Evolutionary conservation across 2,888 invertebrate genomes (phyloP).

Genomic region (Oeneis ivallda): DNA sequence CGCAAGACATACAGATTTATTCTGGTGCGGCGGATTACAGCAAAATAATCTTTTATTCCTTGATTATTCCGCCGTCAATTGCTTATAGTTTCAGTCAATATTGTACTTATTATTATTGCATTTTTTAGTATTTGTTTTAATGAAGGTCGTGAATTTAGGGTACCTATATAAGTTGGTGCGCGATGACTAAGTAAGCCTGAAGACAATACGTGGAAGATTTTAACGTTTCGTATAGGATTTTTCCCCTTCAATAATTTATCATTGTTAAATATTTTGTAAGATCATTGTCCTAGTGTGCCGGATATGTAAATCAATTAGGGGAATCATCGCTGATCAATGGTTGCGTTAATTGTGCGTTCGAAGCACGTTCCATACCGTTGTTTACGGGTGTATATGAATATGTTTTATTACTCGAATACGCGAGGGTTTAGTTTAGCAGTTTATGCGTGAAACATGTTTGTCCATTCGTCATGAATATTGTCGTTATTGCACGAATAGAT

Average conservation of each 20-base stretch:
- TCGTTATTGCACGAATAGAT: no score
- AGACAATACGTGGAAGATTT: neutral
- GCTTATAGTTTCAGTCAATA: no score
- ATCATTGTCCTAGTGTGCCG: constrained; percentile 51
- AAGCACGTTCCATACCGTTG: constrained; percentile 46
- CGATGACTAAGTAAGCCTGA: neutral
- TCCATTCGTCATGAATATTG: no score
- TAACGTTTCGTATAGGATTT: neutral
- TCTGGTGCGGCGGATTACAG: no score
- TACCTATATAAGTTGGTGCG: no score
- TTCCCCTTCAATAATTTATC: neutral
- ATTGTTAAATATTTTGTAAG: constrained; percentile 29
- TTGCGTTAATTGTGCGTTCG: constrained; percentile 38
- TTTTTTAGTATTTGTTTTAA: no score
- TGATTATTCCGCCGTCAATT: no score
- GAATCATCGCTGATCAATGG: constrained; percentile 41
- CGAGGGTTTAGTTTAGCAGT: neutral
- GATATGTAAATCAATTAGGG: constrained; percentile 55
- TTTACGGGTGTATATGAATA: constrained; percentile 28
- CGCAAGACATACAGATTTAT: no score
- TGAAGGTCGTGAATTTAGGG: no score
- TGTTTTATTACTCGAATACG: constrained; percentile 1
- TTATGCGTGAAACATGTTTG: neutral
- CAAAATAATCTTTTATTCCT: no score
- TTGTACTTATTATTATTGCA: no score